These are phyloP conservation scores for Xanthia icteritia DNA, from an alignment of 2,888 invertebrate species.

Conservation along the genomic window DNA sequence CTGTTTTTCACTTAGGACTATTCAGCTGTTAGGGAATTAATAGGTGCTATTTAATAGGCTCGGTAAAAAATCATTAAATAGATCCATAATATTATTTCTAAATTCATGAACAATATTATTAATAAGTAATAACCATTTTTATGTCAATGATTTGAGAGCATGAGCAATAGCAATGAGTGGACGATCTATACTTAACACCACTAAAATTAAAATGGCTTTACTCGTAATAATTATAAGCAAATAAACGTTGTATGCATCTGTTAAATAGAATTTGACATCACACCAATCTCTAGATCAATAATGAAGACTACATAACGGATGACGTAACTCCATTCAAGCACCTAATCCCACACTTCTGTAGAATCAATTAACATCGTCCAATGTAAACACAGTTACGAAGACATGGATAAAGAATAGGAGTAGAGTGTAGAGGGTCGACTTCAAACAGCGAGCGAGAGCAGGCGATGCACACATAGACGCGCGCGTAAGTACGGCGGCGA, in stretches of 20 bases:
- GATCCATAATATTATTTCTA: too few species aligned
- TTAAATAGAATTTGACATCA: conserved; percentile 27
- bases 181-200: neutral
- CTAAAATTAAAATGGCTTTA: neutral
- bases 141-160: neutral
- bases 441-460: neutral
- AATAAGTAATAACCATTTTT: neutral
- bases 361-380: conserved; percentile 53
- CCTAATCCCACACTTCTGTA: conserved; percentile 38
- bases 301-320: conserved; percentile 25
- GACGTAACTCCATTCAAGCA: conserved; percentile 39
- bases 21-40: neutral
- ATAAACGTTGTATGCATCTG: conserved; percentile 2
- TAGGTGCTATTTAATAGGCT: too few species aligned
- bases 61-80: too few species aligned
- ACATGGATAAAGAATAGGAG: neutral
- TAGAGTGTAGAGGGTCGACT: conserved; percentile 2
- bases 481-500: neutral
- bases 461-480: neutral
- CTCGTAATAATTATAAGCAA: conserved; percentile 4
- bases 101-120: neutral
- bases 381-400: conserved; percentile 46
- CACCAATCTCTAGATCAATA: conserved; percentile 24
- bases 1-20: neutral
- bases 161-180: neutral